These are phyloP conservation scores for Pavo muticus DNA, from an alignment of 2,113 vertebrate species.

Conservation along the genomic window DNA sequence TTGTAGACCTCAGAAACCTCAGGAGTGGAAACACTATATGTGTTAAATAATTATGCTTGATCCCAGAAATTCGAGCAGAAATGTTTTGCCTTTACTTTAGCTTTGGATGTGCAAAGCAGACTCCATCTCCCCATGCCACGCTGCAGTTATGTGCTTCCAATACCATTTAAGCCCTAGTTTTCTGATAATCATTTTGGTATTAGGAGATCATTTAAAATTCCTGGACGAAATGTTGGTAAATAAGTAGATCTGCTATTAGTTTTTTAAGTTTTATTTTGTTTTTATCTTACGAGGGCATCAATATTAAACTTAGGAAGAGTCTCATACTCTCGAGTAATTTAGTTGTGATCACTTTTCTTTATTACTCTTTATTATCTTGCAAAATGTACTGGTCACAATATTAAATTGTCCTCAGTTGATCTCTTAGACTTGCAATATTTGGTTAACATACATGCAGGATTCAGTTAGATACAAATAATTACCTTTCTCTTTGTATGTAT, in stretches of 20 bases:
- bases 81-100: neutral
- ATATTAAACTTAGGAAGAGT: neutral
- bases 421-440: neutral
- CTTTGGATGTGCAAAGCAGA: neutral
- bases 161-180: neutral
- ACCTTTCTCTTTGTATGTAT: neutral
- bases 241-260: neutral
- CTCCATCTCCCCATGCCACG: neutral
- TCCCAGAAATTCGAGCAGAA: neutral
- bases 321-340: neutral
- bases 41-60: neutral
- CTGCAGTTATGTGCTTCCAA: neutral
- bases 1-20: neutral
- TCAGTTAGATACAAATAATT: neutral
- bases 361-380: neutral
- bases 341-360: neutral
- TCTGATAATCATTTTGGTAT: neutral
- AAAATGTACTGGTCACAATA: neutral
- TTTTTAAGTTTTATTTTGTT: neutral
- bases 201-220: neutral
- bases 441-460: neutral
- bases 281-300: neutral
- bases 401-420: neutral
- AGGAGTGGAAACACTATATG: neutral
- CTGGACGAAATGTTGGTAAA: neutral